These are phyloP conservation scores for Arge pagana DNA, from an alignment of 2,888 invertebrate species.

Conservation along the genomic window DNA sequence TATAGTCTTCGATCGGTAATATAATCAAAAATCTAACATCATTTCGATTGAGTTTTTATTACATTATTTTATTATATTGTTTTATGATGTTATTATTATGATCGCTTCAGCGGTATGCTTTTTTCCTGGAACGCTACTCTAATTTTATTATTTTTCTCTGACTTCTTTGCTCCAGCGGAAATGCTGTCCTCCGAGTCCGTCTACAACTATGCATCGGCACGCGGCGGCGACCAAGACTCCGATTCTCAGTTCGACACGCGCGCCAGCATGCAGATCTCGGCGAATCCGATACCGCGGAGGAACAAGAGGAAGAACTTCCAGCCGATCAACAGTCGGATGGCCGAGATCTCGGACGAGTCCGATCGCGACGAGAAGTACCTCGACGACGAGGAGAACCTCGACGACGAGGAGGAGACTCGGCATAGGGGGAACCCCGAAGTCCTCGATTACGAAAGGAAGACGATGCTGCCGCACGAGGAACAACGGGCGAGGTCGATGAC, in stretches of 20 bases:
- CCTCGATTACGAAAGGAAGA: conserved; percentile 22
- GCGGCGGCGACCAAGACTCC: conserved; percentile 55
- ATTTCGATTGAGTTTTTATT: no score
- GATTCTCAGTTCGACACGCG: conserved; percentile 53
- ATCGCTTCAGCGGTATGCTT: no score
- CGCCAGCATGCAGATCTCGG: conserved; percentile 45
- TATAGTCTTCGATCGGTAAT: no score
- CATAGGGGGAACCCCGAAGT: conserved; percentile 43
- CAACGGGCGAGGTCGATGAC: background rate
- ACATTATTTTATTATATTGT: no score
- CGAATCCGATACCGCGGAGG: conserved; percentile 53
- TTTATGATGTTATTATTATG: background rate
- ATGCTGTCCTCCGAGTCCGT: conserved; percentile 58
- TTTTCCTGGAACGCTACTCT: no score
- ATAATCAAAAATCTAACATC: no score
- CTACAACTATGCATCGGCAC: conserved; percentile 56
- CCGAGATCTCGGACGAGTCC: conserved; percentile 55
- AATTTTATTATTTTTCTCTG: background rate
- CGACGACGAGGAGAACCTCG: conserved; percentile 39
- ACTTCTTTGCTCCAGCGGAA: conserved; percentile 47
- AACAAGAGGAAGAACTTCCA: conserved; percentile 63
- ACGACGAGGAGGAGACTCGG: no score
- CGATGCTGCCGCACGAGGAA: conserved; percentile 17
- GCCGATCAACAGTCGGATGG: conserved; percentile 58
- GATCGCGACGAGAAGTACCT: conserved; percentile 46